Conservation (phyloP, 2,888 invertebrate species). For the Anthrax anthrax region DNA sequence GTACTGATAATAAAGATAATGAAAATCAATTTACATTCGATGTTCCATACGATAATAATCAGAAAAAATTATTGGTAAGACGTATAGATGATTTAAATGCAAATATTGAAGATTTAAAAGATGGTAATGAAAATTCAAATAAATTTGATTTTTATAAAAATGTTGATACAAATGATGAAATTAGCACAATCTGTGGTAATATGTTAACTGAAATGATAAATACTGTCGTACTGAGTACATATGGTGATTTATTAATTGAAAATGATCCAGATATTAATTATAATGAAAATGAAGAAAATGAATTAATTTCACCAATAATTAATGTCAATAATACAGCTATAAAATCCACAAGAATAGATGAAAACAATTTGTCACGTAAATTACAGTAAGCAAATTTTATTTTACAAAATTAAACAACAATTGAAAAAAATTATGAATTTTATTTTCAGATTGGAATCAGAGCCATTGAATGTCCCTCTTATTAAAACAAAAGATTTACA, state of each 20-base stretch:
- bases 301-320: too few relatives aligned
- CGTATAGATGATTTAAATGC: conserved; percentile 17
- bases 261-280: conserved; percentile 24
- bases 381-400: neutral
- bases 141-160: conserved; percentile 20
- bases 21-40: conserved; percentile 38
- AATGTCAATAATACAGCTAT: conserved; percentile 13
- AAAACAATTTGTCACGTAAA: neutral
- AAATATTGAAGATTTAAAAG: too few relatives aligned
- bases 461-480: conserved; percentile 49
- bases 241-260: conserved; percentile 39
- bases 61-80: conserved; percentile 41
- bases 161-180: conserved; percentile 10
- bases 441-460: conserved; percentile 37
- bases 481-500: conserved; percentile 35
- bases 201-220: conserved; percentile 41
- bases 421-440: conserved; percentile 3
- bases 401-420: neutral
- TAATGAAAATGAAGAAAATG: too few relatives aligned
- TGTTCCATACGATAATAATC: conserved; percentile 43
- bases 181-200: conserved; percentile 27
- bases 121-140: neutral
- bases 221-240: conserved; percentile 45
- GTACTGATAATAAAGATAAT: conserved; percentile 17
- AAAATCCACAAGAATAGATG: neutral